Percentiles rank a stretch among this genome's conserved stretches.
phyloP scores from a whole-genome alignment of 2,888 invertebrate species.

The Thyatira batis region DNA sequence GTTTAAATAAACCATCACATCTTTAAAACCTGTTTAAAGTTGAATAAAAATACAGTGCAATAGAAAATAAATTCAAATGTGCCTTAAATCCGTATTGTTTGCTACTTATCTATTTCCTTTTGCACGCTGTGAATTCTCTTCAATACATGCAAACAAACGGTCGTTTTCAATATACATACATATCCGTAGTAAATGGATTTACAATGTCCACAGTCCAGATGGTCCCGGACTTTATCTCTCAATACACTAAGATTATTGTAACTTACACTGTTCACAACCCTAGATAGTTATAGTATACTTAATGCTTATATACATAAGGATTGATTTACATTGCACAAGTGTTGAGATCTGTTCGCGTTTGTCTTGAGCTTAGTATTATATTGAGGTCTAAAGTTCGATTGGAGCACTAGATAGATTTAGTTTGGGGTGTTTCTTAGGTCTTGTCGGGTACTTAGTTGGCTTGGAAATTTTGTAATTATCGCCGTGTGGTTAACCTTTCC shows the following conservation, averaged over 20 bases:
- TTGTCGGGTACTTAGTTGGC: too few species aligned
- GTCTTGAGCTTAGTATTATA: not conserved
- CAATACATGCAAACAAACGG: not conserved
- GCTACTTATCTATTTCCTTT: too few species aligned
- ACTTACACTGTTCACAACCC: not conserved
- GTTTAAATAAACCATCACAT: too few species aligned
- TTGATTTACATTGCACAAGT: slow-evolving; percentile 1
- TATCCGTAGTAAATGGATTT: not conserved
- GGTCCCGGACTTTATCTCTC: not conserved
- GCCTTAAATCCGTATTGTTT: too few species aligned
- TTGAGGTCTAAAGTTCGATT: not conserved
- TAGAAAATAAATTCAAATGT: too few species aligned
- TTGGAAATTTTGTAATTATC: too few species aligned
- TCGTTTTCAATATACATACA: not conserved
- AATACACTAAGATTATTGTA: not conserved
- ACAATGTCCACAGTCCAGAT: not conserved
- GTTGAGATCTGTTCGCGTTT: not conserved
- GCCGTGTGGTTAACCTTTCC: too few species aligned
- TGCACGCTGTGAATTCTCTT: not conserved
- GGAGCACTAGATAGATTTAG: not conserved
- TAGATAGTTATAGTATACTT: not conserved
- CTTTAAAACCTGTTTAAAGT: too few species aligned
- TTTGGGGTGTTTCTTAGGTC: not conserved
- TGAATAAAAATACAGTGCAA: too few species aligned
- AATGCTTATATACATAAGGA: not conserved